phyloP scores from a whole-genome alignment of 2,113 vertebrate genomes.

The Bubo scandiacus region DNA sequence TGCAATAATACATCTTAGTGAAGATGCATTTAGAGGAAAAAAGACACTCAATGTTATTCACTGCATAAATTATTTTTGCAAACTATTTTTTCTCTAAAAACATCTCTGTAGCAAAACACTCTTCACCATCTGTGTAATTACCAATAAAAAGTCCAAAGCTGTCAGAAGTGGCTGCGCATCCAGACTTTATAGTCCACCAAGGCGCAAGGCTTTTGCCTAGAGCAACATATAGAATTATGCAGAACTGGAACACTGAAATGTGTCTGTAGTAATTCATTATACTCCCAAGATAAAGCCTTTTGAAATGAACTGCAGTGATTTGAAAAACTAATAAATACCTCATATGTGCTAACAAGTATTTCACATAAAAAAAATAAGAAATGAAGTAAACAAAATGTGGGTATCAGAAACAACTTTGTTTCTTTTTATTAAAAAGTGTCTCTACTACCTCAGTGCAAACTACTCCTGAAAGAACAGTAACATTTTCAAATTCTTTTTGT shows the following conservation, averaged over 20 bases:
- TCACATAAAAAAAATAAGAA: neutral
- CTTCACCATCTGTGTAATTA: slow-evolving; percentile 68
- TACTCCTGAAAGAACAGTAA: neutral
- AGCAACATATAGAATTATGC: slow-evolving; percentile 47
- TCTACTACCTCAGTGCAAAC: neutral
- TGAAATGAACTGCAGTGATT: slow-evolving; percentile 31
- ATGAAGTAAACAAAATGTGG: neutral
- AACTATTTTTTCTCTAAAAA: slow-evolving; percentile 65
- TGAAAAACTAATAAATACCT: slow-evolving; percentile 53
- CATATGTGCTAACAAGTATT: neutral
- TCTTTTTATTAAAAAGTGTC: neutral
- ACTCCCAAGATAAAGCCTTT: slow-evolving; percentile 9
- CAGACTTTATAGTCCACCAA: slow-evolving; percentile 62
- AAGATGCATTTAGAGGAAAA: slow-evolving; percentile 19
- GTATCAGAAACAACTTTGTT: neutral
- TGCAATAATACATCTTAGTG: slow-evolving; percentile 5
- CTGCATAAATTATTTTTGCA: slow-evolving; percentile 62
- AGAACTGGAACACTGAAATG: slow-evolving; percentile 48
- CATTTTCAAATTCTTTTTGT: neutral
- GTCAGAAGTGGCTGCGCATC: slow-evolving; percentile 51
- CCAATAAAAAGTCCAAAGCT: slow-evolving; percentile 67
- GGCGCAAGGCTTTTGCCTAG: slow-evolving; percentile 39
- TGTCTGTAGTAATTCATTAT: slow-evolving; percentile 48
- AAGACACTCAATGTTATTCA: slow-evolving; percentile 43
- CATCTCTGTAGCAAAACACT: slow-evolving; percentile 37